Conservation (phyloP, 2,888 invertebrate genomes). For the Archips crataeganus region DNA sequence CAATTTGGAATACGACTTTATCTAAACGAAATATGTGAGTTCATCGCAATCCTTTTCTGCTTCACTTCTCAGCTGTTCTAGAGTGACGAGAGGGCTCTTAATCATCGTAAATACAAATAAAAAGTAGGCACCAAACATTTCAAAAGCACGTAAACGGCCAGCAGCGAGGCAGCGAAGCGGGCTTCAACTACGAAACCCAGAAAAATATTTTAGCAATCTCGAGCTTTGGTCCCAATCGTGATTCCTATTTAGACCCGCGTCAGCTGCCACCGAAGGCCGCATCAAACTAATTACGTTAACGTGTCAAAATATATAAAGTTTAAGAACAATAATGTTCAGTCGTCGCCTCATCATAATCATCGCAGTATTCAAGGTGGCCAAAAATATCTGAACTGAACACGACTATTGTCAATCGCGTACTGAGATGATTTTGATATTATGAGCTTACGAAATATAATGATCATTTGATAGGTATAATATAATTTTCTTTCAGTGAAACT, state of each 20-base stretch:
- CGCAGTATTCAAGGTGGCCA: too few relatives aligned
- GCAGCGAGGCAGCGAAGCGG: neutral
- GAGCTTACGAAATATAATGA: too few relatives aligned
- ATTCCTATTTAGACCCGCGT: neutral
- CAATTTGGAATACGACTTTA: too few relatives aligned
- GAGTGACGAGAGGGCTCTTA: neutral
- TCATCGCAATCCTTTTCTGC: neutral
- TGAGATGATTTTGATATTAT: too few relatives aligned
- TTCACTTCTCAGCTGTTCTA: neutral
- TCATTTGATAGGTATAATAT: too few relatives aligned
- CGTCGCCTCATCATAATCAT: too few relatives aligned
- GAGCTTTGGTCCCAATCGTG: constrained; percentile 62
- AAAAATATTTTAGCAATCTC: constrained; percentile 36
- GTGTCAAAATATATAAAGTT: too few relatives aligned
- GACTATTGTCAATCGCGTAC: too few relatives aligned
- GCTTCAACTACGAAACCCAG: neutral
- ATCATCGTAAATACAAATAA: constrained; percentile 38
- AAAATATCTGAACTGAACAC: too few relatives aligned
- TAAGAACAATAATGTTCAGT: too few relatives aligned
- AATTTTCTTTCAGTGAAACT: too few relatives aligned
- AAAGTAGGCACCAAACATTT: constrained; percentile 62
- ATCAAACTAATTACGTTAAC: neutral
- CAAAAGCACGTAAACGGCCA: constrained; percentile 53
- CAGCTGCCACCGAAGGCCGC: constrained; percentile 1
- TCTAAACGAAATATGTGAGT: neutral